Percentiles rank a stretch among this genome's conserved stretches.
These are phyloP conservation scores for Xestia ashworthii DNA, from an alignment of 2,888 invertebrate species.

Conservation along the genomic window DNA sequence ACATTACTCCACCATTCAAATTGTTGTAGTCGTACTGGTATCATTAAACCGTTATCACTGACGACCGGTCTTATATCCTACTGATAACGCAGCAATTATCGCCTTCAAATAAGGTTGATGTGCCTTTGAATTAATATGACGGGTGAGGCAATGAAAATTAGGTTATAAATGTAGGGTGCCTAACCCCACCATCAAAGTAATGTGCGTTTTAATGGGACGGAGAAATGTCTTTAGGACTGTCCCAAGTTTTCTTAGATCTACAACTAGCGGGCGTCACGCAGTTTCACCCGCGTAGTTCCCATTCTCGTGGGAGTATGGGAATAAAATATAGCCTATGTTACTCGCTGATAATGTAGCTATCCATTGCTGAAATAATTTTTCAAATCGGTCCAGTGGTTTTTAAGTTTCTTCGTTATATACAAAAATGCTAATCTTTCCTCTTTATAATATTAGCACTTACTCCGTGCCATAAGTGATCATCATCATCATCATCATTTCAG, in stretches of 20 bases:
- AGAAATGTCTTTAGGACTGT: not conserved
- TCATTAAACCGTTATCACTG: conserved; percentile 50
- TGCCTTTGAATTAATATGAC: conserved; percentile 33
- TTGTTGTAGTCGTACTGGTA: conserved; percentile 31
- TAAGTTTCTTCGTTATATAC: too few relatives aligned
- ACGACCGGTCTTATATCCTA: conserved; percentile 56
- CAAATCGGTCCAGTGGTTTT: too few relatives aligned
- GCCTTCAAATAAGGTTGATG: conserved; percentile 56
- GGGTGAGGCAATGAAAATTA: conserved; percentile 8
- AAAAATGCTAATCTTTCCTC: too few relatives aligned
- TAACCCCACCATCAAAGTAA: not conserved
- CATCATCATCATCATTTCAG: too few relatives aligned
- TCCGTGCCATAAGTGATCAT: too few relatives aligned
- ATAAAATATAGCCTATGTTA: too few relatives aligned
- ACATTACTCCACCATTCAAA: conserved; percentile 30
- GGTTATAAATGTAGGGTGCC: conserved; percentile 15
- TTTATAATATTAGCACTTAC: too few relatives aligned
- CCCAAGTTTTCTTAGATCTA: not conserved
- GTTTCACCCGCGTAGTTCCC: too few relatives aligned
- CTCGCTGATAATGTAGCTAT: too few relatives aligned
- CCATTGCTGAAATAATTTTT: too few relatives aligned
- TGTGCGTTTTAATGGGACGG: conserved; percentile 8
- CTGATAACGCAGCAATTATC: conserved; percentile 41
- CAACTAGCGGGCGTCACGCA: too few relatives aligned
- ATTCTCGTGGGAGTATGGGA: too few relatives aligned